Evolutionary conservation across 2,113 vertebrate genomes (phyloP).

Genomic region (Dissostichus mawsoni): DNA sequence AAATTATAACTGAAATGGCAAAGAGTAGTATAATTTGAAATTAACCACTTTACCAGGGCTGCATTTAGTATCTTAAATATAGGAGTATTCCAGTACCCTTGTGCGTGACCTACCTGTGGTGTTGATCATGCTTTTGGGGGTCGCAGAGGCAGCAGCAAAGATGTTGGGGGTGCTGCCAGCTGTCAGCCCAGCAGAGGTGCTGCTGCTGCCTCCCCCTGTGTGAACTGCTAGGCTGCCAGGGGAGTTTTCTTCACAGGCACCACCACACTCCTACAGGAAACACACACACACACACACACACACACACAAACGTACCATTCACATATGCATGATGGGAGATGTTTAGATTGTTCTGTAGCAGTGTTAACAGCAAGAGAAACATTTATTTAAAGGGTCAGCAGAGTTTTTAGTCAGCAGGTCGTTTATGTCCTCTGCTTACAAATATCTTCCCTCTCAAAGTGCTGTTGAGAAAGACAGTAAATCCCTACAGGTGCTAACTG

Average conservation of each 20-base stretch:
- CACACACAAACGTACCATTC: constrained; percentile 8
- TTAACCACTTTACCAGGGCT: neutral
- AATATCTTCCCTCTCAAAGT: neutral
- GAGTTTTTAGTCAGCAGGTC: too few species aligned
- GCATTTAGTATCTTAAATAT: neutral
- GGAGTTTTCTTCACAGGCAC: constrained; percentile 95
- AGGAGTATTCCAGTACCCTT: neutral
- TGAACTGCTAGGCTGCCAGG: constrained; percentile 90
- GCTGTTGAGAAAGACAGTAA: neutral
- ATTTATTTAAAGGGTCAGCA: too few species aligned
- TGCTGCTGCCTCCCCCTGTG: constrained; percentile 87
- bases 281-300: constrained; percentile 37
- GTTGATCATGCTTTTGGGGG: constrained; percentile 98
- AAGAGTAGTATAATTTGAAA: constrained; percentile 12
- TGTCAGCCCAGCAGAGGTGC: constrained; percentile 82
- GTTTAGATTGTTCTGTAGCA: too few species aligned
- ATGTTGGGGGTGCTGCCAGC: constrained; percentile 91
- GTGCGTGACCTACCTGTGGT: constrained; percentile 76
- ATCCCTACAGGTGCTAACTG: neutral
- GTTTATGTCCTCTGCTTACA: too few species aligned
- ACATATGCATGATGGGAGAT: neutral
- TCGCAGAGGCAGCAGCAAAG: constrained; percentile 91
- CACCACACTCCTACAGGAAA: constrained; percentile 90
- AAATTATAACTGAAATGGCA: constrained; percentile 25
- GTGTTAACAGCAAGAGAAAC: too few species aligned